Evolutionary conservation across 1,140 invertebrate genomes (phyloP), one percentile per base, ranked within the genome.

Genomic region (Panagrolaimus sp.): DNA sequence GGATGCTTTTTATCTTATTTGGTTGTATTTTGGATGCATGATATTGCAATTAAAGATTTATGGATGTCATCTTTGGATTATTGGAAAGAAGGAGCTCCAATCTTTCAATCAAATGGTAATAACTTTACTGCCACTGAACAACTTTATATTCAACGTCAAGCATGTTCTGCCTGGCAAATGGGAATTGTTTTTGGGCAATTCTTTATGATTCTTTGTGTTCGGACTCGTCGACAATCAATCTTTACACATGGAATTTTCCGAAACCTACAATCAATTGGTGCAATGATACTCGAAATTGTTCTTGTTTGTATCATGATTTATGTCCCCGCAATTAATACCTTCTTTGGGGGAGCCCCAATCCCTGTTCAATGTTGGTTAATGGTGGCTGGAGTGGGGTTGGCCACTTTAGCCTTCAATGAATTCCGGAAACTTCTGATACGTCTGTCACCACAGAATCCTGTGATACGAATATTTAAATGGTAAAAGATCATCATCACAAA

Each of bases 171-270:
- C 15, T 78, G 77, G 77, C 76, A 78, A 46, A 75, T 78, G 32
- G 78, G 77, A 17, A 77, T 78, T 24, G 76, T 78, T 28, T 79
- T 78, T 43, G 78, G 76, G 14, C 76, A 75, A 46, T 68, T 72
- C 44, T 76, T 76, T 62, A 62, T 78, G 47, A 77, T 78, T 45
- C 78, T 76, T 58, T 62, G 67, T 58, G 70, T 71, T 3, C 55
- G 74, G 9, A 78, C 74, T 15, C 66, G 63, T 4, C 70, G 74
- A 21, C 45, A 67, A 43, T 75, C 72, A 8, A 65, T 78, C 47
- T 76, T 76, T 47, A 68, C 28, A 38, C 74, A 76, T 46, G 74
- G 74, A n/a, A 45, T 76, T 28, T 76, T 74, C 47, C 1, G 45
- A 12, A 67, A 67, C 15, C 64, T 67, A 71, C 32, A 26, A 43